Percentiles rank a stretch among this genome's conserved stretches.
phyloP scores from a whole-genome alignment of 2,797 vertebrate species.

The Ataeniobius toweri region DNA sequence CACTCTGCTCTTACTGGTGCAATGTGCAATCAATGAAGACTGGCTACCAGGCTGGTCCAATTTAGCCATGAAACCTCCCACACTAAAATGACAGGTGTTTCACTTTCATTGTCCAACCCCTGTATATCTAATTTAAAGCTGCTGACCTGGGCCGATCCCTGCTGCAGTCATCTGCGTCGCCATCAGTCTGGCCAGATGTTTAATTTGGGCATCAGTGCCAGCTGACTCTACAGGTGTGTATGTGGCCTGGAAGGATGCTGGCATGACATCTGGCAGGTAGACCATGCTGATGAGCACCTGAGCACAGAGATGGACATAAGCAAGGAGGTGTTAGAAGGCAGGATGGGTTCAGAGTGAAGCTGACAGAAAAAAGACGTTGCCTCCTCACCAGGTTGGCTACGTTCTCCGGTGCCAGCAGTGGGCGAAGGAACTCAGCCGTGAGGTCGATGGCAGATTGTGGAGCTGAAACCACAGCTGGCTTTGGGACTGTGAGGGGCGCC shows the following conservation, averaged over 20 bases:
- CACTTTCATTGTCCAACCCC: too few species aligned
- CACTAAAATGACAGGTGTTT: too few species aligned
- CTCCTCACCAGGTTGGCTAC: conserved; percentile 91
- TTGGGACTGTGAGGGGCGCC: conserved; percentile 63
- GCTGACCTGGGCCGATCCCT: conserved; percentile 89
- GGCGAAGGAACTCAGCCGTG: conserved; percentile 91
- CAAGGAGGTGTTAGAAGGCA: neutral
- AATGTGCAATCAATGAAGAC: too few species aligned
- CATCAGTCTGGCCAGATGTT: conserved; percentile 92
- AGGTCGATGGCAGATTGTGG: conserved; percentile 90
- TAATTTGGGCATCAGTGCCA: conserved; percentile 93
- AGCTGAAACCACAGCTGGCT: conserved; percentile 72
- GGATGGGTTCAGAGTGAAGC: neutral
- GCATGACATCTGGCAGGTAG: conserved; percentile 94
- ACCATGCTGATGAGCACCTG: conserved; percentile 99
- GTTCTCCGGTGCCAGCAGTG: conserved; percentile 88
- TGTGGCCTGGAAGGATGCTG: conserved; percentile 95
- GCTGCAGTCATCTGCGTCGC: conserved; percentile 93
- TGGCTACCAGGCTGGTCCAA: too few species aligned
- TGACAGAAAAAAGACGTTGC: rapidly evolving
- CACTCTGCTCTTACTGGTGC: too few species aligned
- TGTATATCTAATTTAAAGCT: neutral
- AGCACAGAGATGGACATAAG: neutral
- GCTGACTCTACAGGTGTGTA: conserved; percentile 96
- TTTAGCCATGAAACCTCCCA: too few species aligned